phyloP scores from a whole-genome alignment of 2,113 vertebrate species.

The Nannobrachium achirus region DNA sequence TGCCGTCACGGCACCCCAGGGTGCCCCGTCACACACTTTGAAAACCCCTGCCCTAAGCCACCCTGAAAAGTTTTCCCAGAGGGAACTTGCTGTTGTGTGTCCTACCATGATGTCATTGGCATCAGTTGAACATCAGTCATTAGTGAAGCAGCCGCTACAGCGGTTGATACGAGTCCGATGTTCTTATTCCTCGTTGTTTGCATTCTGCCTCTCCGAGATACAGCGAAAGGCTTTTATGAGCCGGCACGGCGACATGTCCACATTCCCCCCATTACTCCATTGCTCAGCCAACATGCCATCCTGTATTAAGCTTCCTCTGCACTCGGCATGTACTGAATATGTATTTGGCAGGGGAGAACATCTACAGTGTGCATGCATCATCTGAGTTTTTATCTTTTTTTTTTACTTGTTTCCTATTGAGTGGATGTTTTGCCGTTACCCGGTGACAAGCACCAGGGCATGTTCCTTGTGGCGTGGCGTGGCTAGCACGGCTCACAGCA shows the following conservation, averaged over 20 bases:
- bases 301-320: conserved; percentile 38
- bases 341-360: conserved; percentile 49
- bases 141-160: conserved; percentile 20
- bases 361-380: conserved; percentile 36
- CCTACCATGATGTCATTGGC: too few species aligned
- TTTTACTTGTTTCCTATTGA: conserved; percentile 44
- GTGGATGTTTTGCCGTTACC: conserved; percentile 37
- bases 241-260: conserved; percentile 42
- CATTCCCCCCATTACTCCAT: conserved; percentile 37
- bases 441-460: conserved; percentile 41
- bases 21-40: too few species aligned
- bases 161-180: conserved; percentile 41
- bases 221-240: conserved; percentile 70
- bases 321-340: conserved; percentile 54
- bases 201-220: conserved; percentile 52
- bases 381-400: conserved; percentile 23
- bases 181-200: neutral
- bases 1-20: too few species aligned
- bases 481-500: neutral
- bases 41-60: too few species aligned
- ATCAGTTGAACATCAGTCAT: conserved; percentile 25
- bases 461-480: conserved; percentile 33
- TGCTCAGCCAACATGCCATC: conserved; percentile 39
- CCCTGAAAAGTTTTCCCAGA: too few species aligned
- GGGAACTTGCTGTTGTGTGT: too few species aligned